Evolutionary conservation across 2,113 vertebrate genomes (phyloP), one percentile per base, ranked within the genome.

Genomic region (Tragulus kanchil): DNA sequence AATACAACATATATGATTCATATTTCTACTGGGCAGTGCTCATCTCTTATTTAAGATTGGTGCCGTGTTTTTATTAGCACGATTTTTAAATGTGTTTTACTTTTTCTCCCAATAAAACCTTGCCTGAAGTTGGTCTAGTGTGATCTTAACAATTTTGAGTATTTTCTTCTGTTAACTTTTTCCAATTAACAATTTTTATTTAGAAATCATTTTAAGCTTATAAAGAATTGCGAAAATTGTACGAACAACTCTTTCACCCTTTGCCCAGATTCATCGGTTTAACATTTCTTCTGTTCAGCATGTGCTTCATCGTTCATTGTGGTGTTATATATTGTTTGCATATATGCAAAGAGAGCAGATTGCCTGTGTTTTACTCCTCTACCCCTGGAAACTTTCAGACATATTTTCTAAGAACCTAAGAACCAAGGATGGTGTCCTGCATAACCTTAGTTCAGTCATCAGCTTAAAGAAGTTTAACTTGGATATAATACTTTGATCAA

Each of bases 301-400:
- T 84, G 86, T 75, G 36, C n/a, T 78, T 90, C 91, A 25, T 89
- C 58, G 69, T 89, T 94, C 25, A 75, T 75, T 93, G 36, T 93
- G 6, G 82, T 75, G 42, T 78, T 82, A 50, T 13, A 3, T 73
- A 42, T 56, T 92, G 97, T 89, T 89, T 62, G 28, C 90, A 90
- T 21, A 95, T 23, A 31, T 58, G 2, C 73, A 65, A 65, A 96
- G 84, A 71, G 21, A 85, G 28, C 69, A 48, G 48, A 23, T 82
- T 90, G 75, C 14, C n/a, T 82, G 56, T 1, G 12, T 75, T 26
- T 15, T 86, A 62, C n/a, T 15, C 19, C 13, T 93, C 92, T 59
- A 36, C 48, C 19, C 12, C 52, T 42, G 21, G 85, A 88, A 95
- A 82, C 16, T 42, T 93, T 23, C 26, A 19, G 28, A 17, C 52